phyloP scores from a whole-genome alignment of 2,797 vertebrate species.

The Macroramphosus scolopax region DNA sequence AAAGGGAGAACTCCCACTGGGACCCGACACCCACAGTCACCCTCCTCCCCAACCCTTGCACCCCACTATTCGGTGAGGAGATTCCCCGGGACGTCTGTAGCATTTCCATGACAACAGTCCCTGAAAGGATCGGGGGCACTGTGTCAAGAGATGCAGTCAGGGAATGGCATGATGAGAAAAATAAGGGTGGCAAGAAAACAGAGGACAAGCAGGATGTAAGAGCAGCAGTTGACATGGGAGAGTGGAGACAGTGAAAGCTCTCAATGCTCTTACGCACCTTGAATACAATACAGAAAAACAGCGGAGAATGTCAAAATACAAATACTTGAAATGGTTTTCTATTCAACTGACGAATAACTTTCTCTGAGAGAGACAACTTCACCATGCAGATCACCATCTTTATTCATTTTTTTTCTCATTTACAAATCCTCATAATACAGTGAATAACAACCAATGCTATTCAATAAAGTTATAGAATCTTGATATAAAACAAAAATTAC shows the following conservation, averaged over 20 bases:
- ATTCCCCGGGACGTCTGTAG: slow-evolving; percentile 68
- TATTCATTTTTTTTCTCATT: slow-evolving; percentile 69
- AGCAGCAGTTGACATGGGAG: slow-evolving; percentile 32
- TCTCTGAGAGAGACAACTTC: slow-evolving; percentile 10
- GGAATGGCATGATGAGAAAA: slow-evolving; percentile 19
- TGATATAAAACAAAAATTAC: slow-evolving; percentile 62
- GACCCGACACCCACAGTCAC: slow-evolving; percentile 67
- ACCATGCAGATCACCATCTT: slow-evolving; percentile 48
- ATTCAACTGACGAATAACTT: not conserved
- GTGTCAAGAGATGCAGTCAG: slow-evolving; percentile 60
- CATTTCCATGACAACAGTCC: slow-evolving; percentile 77
- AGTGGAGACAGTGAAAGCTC: slow-evolving; percentile 18
- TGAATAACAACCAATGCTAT: slow-evolving; percentile 60
- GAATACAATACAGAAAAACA: slow-evolving; percentile 8
- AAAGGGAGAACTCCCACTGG: slow-evolving; percentile 79
- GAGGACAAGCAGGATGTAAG: slow-evolving; percentile 30
- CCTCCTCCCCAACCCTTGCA: slow-evolving; percentile 55
- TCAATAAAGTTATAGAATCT: slow-evolving; percentile 70
- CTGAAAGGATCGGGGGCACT: slow-evolving; percentile 52
- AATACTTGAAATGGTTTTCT: not conserved
- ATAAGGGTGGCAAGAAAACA: slow-evolving; percentile 41
- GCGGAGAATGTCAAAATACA: not conserved
- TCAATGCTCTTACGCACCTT: not conserved
- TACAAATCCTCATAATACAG: slow-evolving; percentile 70
- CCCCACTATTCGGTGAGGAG: slow-evolving; percentile 68